A percentile compares a stretch with the other conserved stretches of the same genome.
These are phyloP conservation scores for Drosophila rubida DNA, from an alignment of 2,888 invertebrate species.

Conservation along the genomic window DNA sequence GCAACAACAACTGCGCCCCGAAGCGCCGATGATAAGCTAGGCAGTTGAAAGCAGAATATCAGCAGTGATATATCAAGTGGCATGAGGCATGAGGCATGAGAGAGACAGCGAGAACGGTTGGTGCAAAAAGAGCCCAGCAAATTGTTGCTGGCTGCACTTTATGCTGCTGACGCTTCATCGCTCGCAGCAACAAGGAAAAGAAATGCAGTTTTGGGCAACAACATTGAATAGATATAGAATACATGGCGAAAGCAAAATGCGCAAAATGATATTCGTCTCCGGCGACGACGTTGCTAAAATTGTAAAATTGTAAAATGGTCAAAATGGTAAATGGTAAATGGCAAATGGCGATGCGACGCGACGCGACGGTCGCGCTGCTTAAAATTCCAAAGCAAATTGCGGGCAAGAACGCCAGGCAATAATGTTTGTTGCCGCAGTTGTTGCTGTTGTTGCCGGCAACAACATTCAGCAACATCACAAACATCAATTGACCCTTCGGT, in stretches of 20 bases:
- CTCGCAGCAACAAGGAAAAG: constrained; percentile 53
- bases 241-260: constrained; percentile 45
- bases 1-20: constrained; percentile 25
- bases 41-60: constrained; percentile 62
- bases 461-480: constrained; percentile 80
- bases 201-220: constrained; percentile 37
- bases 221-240: constrained; percentile 30
- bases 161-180: constrained; percentile 63
- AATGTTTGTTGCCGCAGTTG: constrained; percentile 54
- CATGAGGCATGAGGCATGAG: constrained; percentile 15
- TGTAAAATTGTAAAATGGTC: constrained; percentile 40
- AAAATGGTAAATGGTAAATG: constrained; percentile 51
- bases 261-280: constrained; percentile 66
- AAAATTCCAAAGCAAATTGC: constrained; percentile 82
- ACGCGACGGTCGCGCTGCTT: constrained; percentile 73
- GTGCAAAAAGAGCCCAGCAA: constrained; percentile 20
- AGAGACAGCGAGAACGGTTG: neutral
- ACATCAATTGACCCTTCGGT: constrained; percentile 83
- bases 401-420: constrained; percentile 59
- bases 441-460: constrained; percentile 52
- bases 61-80: constrained; percentile 77
- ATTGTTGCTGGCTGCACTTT: constrained; percentile 40
- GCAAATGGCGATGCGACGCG: too few species aligned
- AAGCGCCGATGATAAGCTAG: constrained; percentile 59
- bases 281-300: constrained; percentile 27